Evolutionary conservation across 2,113 vertebrate genomes (phyloP), one percentile per base, ranked within the genome.

Genomic region (Lepus europaeus): DNA sequence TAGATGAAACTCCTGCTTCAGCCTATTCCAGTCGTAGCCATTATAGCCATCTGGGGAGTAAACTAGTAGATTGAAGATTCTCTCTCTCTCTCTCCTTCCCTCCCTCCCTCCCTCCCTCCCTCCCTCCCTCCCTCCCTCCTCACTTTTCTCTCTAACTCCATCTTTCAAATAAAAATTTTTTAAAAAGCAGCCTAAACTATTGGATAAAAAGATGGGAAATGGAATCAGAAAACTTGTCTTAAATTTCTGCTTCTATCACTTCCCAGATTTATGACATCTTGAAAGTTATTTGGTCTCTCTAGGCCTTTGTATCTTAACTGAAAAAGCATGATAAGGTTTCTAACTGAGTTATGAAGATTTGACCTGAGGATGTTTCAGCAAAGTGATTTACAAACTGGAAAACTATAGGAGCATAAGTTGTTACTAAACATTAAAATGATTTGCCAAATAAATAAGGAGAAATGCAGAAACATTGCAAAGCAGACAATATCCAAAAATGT

Each of bases 341-440:
- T 82, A 86, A 31, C 2, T 79, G 33, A 74, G 33, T 27, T 25
- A 4, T n/a, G 5, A 90, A 90, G 74, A 87, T 10, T 7, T 31
- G 68, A 87, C 70, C 82, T 90, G 20, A 94, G 23, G 31, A 63
- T 72, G 8, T 51, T 85, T 80, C 81, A 77, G 87, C 72, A 87
- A 87, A 77, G 81, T 11, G 5, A 84, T 87, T 70, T 84, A 72
- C 61, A 64, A 93, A 89, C 25, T 83, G 49, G 61, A 92, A 91
- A 91, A 93, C 11, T 45, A 31, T 23, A 70, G 63, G 63, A 81
- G 19, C 20, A 27, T 22, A 66, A 23, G 31, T 70, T 68, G 31
- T 70, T 63, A 61, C 14, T 89, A 70, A 69, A 92, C n/a, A 64
- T 87, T 19, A 87, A 84, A 78, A 90, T 49, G n/a, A 51, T 93